Conservation (phyloP, 1,140 invertebrate genomes). For the Mactra quadrangularis region DNA sequence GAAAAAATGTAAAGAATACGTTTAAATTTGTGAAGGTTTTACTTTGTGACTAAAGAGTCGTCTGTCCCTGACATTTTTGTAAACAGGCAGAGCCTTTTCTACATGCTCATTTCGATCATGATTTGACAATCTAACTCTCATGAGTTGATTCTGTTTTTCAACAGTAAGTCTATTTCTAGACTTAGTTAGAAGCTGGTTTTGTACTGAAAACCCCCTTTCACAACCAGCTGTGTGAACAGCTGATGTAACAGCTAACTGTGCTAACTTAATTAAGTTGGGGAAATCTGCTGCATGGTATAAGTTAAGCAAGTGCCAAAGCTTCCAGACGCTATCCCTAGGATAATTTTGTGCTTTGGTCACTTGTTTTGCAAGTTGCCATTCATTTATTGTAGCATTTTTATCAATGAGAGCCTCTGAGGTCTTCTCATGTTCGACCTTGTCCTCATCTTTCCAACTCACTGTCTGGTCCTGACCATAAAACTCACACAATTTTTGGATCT, state of each 20-base stretch:
- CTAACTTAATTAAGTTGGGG: background rate
- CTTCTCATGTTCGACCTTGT: too few relatives aligned
- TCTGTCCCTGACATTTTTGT: too few relatives aligned
- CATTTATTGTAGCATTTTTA: background rate
- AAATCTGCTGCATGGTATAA: background rate
- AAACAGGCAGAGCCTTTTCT: too few relatives aligned
- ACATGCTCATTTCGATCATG: too few relatives aligned
- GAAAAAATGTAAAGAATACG: too few relatives aligned
- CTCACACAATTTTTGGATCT: background rate
- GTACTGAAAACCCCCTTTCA: background rate
- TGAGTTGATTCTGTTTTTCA: background rate
- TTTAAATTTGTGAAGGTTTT: too few relatives aligned
- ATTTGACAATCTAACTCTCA: background rate
- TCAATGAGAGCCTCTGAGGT: background rate
- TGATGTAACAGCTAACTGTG: background rate
- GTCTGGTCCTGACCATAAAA: background rate
- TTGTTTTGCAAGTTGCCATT: conserved; percentile 2
- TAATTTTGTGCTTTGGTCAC: too few relatives aligned
- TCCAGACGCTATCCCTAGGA: too few relatives aligned
- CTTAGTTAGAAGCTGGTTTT: background rate
- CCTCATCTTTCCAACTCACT: too few relatives aligned
- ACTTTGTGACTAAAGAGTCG: too few relatives aligned
- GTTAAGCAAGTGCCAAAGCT: background rate
- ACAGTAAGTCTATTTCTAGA: conserved; percentile 3
- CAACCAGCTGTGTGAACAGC: too few relatives aligned